Conservation (phyloP, 2,888 invertebrate genomes). For the Dinocampus coccinellae region DNA sequence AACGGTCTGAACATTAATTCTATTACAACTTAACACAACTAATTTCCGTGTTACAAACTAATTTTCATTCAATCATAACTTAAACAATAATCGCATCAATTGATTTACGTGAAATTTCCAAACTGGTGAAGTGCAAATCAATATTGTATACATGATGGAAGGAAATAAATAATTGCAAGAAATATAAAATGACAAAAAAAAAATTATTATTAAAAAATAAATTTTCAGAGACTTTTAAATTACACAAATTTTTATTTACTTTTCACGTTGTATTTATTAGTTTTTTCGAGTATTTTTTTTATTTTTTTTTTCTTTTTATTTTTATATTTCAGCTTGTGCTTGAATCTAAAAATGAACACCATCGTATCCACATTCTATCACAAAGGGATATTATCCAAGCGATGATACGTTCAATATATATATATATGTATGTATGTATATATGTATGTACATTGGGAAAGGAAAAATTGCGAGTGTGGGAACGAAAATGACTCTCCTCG, state of each 20-base stretch:
- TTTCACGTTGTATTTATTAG: no score
- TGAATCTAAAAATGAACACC: background rate
- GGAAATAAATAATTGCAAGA: no score
- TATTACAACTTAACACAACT: background rate
- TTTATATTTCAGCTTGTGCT: background rate
- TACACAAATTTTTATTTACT: no score
- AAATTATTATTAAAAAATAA: no score
- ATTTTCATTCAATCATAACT: background rate
- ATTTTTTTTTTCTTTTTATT: background rate
- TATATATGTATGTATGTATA: no score
- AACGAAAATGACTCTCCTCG: background rate
- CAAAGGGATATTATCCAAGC: background rate
- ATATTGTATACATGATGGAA: no score
- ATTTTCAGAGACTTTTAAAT: no score
- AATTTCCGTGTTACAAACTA: background rate
- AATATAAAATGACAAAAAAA: no score
- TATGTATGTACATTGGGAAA: background rate
- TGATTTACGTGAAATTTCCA: no score
- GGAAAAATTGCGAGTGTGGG: background rate
- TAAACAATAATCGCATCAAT: no score
- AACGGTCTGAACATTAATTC: slow-evolving; percentile 7
- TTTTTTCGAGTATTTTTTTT: no score
- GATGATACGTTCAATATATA: background rate
- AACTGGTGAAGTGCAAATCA: no score
- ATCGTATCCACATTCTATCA: background rate